These are phyloP conservation scores for Ptilonorhynchus violaceus DNA, from an alignment of 2,113 vertebrate genomes.

Conservation along the genomic window DNA sequence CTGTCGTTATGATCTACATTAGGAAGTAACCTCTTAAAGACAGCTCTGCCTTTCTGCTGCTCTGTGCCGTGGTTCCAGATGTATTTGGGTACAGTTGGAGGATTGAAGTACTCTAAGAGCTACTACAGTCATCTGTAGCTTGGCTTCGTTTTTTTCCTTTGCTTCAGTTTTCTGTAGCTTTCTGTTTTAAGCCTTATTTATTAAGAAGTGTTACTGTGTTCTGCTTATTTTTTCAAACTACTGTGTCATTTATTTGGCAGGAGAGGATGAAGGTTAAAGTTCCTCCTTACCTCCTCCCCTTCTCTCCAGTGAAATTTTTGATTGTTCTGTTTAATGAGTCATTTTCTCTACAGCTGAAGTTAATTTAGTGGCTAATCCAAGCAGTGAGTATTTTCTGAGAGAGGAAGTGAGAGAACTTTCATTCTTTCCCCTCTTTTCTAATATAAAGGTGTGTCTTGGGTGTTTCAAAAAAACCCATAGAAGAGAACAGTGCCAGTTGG, in stretches of 20 bases:
- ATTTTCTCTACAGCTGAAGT: constrained; percentile 61
- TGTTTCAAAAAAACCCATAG: not conserved
- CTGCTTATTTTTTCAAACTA: constrained; percentile 14
- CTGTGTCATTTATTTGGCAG: not conserved
- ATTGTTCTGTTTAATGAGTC: constrained; percentile 49
- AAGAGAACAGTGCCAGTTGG: not conserved
- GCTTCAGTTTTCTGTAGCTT: not conserved
- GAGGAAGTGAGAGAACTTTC: not conserved
- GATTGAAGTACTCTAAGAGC: not conserved
- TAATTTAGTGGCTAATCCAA: constrained; percentile 41
- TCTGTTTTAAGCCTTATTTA: not conserved
- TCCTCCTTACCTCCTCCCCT: constrained; percentile 23
- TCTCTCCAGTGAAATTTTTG: constrained; percentile 29
- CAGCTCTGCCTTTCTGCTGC: not conserved
- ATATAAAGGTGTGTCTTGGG: not conserved
- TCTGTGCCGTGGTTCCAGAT: not conserved
- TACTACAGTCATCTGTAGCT: not conserved
- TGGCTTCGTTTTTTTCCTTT: not conserved
- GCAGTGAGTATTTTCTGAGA: constrained; percentile 32
- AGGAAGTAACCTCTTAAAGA: not conserved
- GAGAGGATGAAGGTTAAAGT: constrained; percentile 17
- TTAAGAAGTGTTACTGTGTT: not conserved
- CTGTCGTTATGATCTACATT: not conserved
- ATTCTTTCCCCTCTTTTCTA: not conserved
- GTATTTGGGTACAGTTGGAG: not conserved